Evolutionary conservation across 2,888 invertebrate genomes (phyloP), one percentile per base, ranked within the genome.

Genomic region (Amblyteles armatorius): DNA sequence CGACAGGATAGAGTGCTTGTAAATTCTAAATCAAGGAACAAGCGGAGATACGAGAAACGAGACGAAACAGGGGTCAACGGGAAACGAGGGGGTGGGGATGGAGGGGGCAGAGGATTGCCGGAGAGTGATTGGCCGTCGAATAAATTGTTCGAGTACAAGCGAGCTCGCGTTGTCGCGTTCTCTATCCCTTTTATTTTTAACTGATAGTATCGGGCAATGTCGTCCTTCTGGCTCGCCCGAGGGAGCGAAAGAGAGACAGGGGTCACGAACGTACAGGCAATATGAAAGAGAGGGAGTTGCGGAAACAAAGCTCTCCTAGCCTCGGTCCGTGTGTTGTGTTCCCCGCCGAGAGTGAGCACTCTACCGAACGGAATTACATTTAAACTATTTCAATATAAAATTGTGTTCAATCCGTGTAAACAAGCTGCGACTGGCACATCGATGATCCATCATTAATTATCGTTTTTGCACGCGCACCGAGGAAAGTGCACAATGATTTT

Each of bases 71-170:
- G 40, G 22, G 33, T 67, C 55, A 67, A 55, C 55, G 52, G 67
- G 67, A 22, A 22, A 40, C 0, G 50, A 33, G 26, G 63, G 36
- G 63, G 74, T 22, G 22, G 22, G 22, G 22, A 22, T 22, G 63
- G 40, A 40, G 68, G 5, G 36, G 36, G 44, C 26, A 22, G 40
- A 65, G 77, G 74, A 74, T 74, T 74, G 74, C 57, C 68, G 68
- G 57, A 68, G 78, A 78, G 78, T 68, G 78, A 78, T 78, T 78
- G 68, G 78, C 78, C 68, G 78, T 78, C 78, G 68, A 78, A 78
- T 78, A 78, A 78, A 78, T 78, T 78, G 78, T 57, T 78, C 78
- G 78, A 78, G 78, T 78, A 78, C 78, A 78, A 78, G 78, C 78
- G 78, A 68, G 78, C 55, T 78, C 78, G 68, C 68, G 68, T 78